Evolutionary conservation across 2,797 vertebrate species (phyloP).

Genomic region (Aselliscus stoliczkanus): DNA sequence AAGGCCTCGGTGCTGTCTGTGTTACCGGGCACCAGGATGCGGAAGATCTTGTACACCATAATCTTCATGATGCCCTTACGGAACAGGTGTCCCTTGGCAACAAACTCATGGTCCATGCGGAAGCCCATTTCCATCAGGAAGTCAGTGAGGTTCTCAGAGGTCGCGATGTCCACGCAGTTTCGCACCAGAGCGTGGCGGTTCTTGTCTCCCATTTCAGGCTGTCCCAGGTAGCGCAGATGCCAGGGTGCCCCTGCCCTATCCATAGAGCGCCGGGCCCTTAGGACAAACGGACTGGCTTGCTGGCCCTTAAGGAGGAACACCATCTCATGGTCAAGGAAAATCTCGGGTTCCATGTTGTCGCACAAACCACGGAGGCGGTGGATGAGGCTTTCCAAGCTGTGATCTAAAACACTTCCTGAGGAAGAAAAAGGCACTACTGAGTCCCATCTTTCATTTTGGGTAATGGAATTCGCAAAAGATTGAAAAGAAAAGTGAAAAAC

Average conservation of each 20-base stretch:
- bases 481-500: background rate
- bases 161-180: constrained; percentile 95
- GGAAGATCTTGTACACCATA: constrained; percentile 95
- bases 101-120: constrained; percentile 98
- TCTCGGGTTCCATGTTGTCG: constrained; percentile 97
- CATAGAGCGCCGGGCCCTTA: constrained; percentile 92
- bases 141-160: constrained; percentile 94
- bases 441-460: background rate
- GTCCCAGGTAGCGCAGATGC: constrained; percentile 96
- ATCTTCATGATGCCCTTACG: constrained; percentile 96
- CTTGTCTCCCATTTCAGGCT: constrained; percentile 97
- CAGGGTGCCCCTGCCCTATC: constrained; percentile 90
- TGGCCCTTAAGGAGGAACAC: constrained; percentile 97
- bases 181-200: constrained; percentile 93
- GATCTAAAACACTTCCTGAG: constrained; percentile 94
- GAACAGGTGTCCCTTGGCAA: constrained; percentile 94
- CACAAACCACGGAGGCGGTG: constrained; percentile 95
- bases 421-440: background rate
- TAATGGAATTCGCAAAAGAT: background rate
- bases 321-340: constrained; percentile 94
- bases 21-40: constrained; percentile 92
- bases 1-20: constrained; percentile 93
- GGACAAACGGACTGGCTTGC: constrained; percentile 96
- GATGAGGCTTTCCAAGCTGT: constrained; percentile 93
- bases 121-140: constrained; percentile 99